phyloP scores from a whole-genome alignment of 2,797 vertebrate genomes.

The Acanthurus leucopareius region DNA sequence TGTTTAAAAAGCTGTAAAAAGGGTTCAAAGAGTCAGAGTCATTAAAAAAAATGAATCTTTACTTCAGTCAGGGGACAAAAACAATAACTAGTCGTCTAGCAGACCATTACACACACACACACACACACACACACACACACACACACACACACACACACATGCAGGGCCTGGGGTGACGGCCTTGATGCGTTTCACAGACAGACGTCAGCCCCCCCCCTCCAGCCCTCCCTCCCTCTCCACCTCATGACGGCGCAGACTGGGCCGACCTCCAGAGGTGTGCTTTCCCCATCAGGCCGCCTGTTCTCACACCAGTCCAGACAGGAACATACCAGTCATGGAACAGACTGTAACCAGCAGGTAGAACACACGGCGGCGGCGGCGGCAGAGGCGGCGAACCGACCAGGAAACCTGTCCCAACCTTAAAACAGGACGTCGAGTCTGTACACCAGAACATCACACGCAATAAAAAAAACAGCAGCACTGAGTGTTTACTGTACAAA shows the following conservation, averaged over 20 bases:
- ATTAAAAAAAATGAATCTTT: not conserved
- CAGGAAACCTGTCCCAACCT: conserved; percentile 27
- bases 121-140: conserved; percentile 23
- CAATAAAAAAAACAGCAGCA: too few species aligned
- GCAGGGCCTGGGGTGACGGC: conserved; percentile 39
- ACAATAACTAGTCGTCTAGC: not conserved
- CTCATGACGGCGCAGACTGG: conserved; percentile 57
- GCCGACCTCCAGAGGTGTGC: conserved; percentile 69
- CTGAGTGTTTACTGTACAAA: too few species aligned
- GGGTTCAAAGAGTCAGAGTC: not conserved
- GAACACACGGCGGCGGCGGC: conserved; percentile 39
- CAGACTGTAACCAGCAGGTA: conserved; percentile 54
- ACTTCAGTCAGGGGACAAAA: conserved; percentile 3
- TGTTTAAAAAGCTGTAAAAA: not conserved
- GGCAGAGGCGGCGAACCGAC: conserved; percentile 7
- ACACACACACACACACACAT: conserved; percentile 14
- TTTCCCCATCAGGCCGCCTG: conserved; percentile 70
- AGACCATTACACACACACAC: conserved; percentile 8
- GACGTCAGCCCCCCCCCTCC: conserved; percentile 34
- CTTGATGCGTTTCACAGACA: conserved; percentile 64
- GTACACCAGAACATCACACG: too few species aligned
- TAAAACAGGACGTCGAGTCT: conserved; percentile 11
- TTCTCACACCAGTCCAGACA: conserved; percentile 57
- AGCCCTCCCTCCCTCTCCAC: conserved; percentile 27
- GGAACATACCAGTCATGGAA: conserved; percentile 71